These are phyloP conservation scores for Cataglyphis altisquamis DNA, from an alignment of 2,888 invertebrate genomes.

Conservation along the genomic window DNA sequence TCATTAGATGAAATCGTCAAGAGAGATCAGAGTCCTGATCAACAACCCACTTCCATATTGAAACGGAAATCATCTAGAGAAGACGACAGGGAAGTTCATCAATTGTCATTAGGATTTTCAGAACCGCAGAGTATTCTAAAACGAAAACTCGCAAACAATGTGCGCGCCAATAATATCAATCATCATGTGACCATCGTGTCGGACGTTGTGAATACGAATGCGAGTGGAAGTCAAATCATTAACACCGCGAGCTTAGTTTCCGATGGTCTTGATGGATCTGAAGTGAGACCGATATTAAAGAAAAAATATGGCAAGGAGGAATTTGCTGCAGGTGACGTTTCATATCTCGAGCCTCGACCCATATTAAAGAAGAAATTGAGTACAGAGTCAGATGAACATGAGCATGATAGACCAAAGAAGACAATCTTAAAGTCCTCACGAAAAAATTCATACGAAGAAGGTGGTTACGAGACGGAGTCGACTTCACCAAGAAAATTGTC, in stretches of 20 bases:
- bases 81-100: constrained; percentile 88
- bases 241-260: constrained; percentile 87
- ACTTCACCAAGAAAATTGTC: constrained; percentile 88
- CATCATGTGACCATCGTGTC: constrained; percentile 90
- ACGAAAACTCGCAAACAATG: constrained; percentile 91
- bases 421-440: constrained; percentile 93
- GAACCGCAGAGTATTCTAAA: constrained; percentile 94
- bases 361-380: constrained; percentile 95
- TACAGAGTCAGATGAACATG: constrained; percentile 91
- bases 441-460: constrained; percentile 90
- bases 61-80: constrained; percentile 91
- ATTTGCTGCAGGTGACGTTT: constrained; percentile 80
- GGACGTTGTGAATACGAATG: constrained; percentile 88
- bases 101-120: constrained; percentile 87
- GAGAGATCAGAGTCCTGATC: constrained; percentile 89
- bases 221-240: not conserved
- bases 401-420: constrained; percentile 89
- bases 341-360: constrained; percentile 87
- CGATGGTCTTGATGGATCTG: constrained; percentile 86
- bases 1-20: constrained; percentile 90
- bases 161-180: constrained; percentile 87
- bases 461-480: constrained; percentile 88
- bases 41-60: constrained; percentile 89
- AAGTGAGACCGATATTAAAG: constrained; percentile 93
- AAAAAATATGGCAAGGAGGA: constrained; percentile 93